Conservation (phyloP, 2,113 vertebrate species). For the Shinisaurus crocodilurus region DNA sequence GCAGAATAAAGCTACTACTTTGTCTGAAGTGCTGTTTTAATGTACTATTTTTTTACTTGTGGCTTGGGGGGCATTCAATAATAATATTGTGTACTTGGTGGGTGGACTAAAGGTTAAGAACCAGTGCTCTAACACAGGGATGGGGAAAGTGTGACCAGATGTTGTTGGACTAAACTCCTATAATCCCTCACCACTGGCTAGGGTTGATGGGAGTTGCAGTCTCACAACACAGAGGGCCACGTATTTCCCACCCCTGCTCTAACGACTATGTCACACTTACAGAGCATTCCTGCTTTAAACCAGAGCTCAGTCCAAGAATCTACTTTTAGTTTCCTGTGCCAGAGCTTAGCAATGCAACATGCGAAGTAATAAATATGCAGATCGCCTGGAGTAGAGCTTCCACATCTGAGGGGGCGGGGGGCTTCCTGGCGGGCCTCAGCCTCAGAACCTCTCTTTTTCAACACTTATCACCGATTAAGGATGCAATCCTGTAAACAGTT, state of each 20-base stretch:
- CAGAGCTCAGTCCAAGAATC: neutral
- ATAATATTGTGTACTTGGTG: neutral
- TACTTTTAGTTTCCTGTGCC: neutral
- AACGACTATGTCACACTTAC: neutral
- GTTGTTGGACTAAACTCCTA: too few relatives aligned
- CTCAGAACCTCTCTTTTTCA: too few relatives aligned
- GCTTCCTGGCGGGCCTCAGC: neutral
- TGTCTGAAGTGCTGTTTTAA: neutral
- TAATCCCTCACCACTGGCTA: too few relatives aligned
- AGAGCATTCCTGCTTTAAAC: neutral
- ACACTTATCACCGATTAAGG: too few relatives aligned
- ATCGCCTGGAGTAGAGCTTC: neutral
- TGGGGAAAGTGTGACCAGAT: too few relatives aligned
- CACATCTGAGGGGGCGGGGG: neutral
- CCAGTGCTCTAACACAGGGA: too few relatives aligned
- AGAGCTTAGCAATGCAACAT: too few relatives aligned
- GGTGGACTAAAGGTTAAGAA: neutral
- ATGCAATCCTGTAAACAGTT: too few relatives aligned
- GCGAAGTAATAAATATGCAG: neutral
- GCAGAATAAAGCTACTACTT: neutral
- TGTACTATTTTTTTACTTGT: neutral
- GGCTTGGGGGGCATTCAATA: too few relatives aligned
- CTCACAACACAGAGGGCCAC: too few relatives aligned
- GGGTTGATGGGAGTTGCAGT: too few relatives aligned
- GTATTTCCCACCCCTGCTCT: neutral